Evolutionary conservation across 2,888 invertebrate genomes (phyloP), one percentile per base, ranked within the genome.

Genomic region (Lasioglossum malachurum): DNA sequence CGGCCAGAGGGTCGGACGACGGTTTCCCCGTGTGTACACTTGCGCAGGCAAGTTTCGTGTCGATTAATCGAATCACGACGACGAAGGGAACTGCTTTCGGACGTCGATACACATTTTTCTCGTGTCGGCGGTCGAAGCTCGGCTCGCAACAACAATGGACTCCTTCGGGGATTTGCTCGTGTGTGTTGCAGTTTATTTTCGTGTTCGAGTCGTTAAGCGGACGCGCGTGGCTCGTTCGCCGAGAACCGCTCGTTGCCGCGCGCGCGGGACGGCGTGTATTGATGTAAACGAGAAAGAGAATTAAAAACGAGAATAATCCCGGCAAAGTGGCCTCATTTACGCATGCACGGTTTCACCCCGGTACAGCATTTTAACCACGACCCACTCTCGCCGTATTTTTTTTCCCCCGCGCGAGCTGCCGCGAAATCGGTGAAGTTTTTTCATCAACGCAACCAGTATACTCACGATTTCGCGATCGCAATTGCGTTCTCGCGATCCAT

Each of bases 301-400:
- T 91, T 90, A 90, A 86, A 89, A 91, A 78, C 86, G 78, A 53
- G 80, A 87, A 83, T 87, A 87, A 89, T 89, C 82, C 49, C 75
- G 49, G 73, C 31, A 49, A 78, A 86, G 83, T 41, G 82, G 77
- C 57, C 82, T 88, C 87, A 84, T 90, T 90, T 87, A 78, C 77
- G 76, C 74, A 86, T 78, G 84, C 85, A 81, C 74, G 87, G 87
- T 83, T 89, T 77, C 87, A 84, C 83, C 57, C 73, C 72, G 38
- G 77, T 44, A 60, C 73, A 73, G 78, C 86, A 19, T 73, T 79
- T 82, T 64, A 57, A 82, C 46, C 75, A 35, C 46, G 49, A 44
- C 75, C 49, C 83, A 71, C 76, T 69, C 75, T 46, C 46, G 44
- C 10, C 67, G 67, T 19, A 23, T 69, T 80, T 89, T 82, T 81